phyloP scores from a whole-genome alignment of 2,888 invertebrate genomes.

The Thereva unica region DNA sequence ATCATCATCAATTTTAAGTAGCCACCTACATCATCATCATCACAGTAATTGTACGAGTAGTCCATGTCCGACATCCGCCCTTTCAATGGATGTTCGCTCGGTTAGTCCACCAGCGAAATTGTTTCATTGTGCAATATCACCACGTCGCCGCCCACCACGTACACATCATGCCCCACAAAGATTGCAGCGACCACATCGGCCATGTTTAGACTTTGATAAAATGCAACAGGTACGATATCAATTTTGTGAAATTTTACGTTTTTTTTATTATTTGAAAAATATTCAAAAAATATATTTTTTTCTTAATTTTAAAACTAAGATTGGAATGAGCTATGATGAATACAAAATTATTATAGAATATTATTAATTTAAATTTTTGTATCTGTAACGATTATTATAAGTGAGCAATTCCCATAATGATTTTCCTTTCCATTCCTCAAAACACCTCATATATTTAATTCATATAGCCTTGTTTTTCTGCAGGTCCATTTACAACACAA shows the following conservation, averaged over 20 bases:
- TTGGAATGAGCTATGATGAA: no score
- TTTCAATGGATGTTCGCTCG: constrained; percentile 54
- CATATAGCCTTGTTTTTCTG: no score
- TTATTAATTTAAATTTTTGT: no score
- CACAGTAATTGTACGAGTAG: constrained; percentile 49
- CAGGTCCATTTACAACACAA: no score
- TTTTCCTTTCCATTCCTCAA: no score
- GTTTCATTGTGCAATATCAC: constrained; percentile 64
- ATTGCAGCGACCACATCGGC: constrained; percentile 73
- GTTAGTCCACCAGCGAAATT: constrained; percentile 61
- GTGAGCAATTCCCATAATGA: no score
- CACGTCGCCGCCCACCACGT: constrained; percentile 67
- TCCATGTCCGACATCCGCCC: constrained; percentile 55
- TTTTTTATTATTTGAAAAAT: neutral
- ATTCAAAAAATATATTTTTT: no score
- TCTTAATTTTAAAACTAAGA: no score
- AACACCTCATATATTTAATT: no score
- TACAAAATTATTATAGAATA: no score
- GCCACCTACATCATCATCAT: constrained; percentile 31
- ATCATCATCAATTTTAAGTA: constrained; percentile 34
- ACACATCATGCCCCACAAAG: constrained; percentile 58
- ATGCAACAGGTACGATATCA: constrained; percentile 83
- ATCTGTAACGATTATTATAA: no score
- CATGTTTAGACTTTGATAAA: constrained; percentile 93
- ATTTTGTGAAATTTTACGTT: neutral